These are phyloP conservation scores for Limenitis camilla DNA, from an alignment of 2,888 invertebrate species.

Conservation along the genomic window DNA sequence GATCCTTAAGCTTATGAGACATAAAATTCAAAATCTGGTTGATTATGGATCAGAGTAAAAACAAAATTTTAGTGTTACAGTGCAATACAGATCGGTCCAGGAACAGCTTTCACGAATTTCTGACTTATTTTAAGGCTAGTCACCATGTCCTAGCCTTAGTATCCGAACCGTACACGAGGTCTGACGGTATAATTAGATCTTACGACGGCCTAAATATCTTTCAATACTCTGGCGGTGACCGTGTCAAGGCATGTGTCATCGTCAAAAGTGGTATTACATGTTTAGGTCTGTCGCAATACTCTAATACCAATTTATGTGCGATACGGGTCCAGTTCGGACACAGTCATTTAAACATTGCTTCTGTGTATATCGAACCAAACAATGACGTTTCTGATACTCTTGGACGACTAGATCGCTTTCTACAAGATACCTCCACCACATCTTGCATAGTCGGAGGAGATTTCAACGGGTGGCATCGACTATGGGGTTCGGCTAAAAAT, in stretches of 20 bases:
- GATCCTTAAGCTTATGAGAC: neutral
- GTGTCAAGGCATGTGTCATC: slow-evolving; percentile 1
- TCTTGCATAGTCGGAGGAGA: neutral
- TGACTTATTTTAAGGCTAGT: neutral
- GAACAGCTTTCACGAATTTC: too few relatives aligned
- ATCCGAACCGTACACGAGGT: neutral
- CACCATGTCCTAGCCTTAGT: neutral
- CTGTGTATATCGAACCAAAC: too few relatives aligned
- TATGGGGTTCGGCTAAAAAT: neutral
- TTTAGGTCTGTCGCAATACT: neutral
- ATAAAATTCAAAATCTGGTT: neutral
- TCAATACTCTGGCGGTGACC: too few relatives aligned
- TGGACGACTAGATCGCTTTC: too few relatives aligned
- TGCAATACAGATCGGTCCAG: too few relatives aligned
- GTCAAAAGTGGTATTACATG: neutral
- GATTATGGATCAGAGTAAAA: neutral
- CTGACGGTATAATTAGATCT: too few relatives aligned
- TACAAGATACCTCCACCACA: neutral
- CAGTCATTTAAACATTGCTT: too few relatives aligned
- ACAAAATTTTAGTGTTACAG: neutral
- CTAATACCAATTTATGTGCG: neutral
- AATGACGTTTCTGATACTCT: too few relatives aligned
- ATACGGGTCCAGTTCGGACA: neutral
- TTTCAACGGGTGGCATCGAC: neutral
- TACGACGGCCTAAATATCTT: too few relatives aligned